Evolutionary conservation across 2,888 invertebrate genomes (phyloP).

Genomic region (Ochropacha duplaris): DNA sequence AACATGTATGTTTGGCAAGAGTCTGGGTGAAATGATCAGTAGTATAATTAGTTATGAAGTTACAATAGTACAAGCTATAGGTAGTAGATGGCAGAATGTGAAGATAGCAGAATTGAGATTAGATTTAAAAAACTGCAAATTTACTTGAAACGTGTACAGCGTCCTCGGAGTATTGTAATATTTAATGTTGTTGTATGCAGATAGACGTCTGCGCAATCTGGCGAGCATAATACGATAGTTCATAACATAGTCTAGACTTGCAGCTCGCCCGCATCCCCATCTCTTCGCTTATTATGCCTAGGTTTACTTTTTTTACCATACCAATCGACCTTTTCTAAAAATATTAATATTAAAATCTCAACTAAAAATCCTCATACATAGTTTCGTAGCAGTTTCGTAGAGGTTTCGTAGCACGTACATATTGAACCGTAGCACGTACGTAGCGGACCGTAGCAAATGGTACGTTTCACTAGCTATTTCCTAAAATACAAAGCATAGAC

Average conservation of each 20-base stretch:
- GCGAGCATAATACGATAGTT: not conserved
- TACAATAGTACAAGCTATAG: too few relatives aligned
- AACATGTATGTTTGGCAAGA: too few relatives aligned
- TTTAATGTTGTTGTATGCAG: conserved; percentile 14
- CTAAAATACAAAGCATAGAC: not conserved
- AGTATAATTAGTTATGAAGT: too few relatives aligned
- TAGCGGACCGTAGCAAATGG: not conserved
- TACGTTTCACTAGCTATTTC: not conserved
- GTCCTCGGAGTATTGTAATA: not conserved
- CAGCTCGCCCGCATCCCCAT: not conserved
- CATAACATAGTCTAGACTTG: not conserved
- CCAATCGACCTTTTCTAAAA: not conserved
- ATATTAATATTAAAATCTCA: too few relatives aligned
- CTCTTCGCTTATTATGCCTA: not conserved
- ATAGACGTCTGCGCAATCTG: conserved; percentile 5
- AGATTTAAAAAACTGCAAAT: not conserved
- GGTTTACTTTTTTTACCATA: not conserved
- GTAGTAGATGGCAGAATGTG: too few relatives aligned
- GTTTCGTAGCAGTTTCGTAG: not conserved
- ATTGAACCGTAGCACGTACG: not conserved
- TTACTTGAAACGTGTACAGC: too few relatives aligned
- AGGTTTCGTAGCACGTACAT: not conserved
- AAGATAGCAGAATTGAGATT: too few relatives aligned
- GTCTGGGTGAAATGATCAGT: too few relatives aligned
- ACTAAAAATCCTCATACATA: not conserved